Evolutionary conservation across 1,140 invertebrate species (phyloP), one percentile per base, ranked within the genome.

Genomic region (Lepidurus arcticus): DNA sequence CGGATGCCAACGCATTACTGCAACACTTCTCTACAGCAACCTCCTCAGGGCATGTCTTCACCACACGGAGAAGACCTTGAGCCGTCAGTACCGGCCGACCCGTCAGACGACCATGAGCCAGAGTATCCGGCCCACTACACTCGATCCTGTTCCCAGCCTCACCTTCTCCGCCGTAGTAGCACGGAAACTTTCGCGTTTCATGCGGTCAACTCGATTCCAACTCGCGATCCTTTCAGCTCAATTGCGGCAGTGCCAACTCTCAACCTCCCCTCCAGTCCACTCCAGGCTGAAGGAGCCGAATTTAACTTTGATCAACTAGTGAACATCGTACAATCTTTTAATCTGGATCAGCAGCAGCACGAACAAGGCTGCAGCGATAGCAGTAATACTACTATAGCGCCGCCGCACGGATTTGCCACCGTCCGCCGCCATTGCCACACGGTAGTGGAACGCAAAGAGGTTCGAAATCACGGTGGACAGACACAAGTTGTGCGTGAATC

Each of bases 261-360:
- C 34, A 4, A 34, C 4, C 34, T 42, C 1, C 26, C 43, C 6
- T 65, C 44, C n/a, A 77, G 47, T 73, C 77, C 79, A 2, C 77
- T 74, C 34, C 76, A 79, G n/a, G 74, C 78, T 53, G 44, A 78
- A 42, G 81, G 81, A 42, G 79, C 76, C 21, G 81, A 82, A 45
- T 82, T 82, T 77, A 82, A 82, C 76, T 77, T 82, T 10, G 82
- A 82, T 78, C 82, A 82, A 45, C 80, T 82, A 74, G 80, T 82
- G 65, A 81, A 81, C 74, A 82, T 82, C 73, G 82, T 81, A 7
- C 80, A 80, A 73, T 81, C 81, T 21, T 82, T 82, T 74, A 81
- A 82, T 73, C 79, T 80, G 78, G 82, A 82, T 75, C 78, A 80
- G 73, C 47, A 80, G 45, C 80, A 80, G 73, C 81, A 82, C n/a